These are phyloP conservation scores for Dysdera silvatica DNA, from an alignment of 1,140 invertebrate species.

Conservation along the genomic window DNA sequence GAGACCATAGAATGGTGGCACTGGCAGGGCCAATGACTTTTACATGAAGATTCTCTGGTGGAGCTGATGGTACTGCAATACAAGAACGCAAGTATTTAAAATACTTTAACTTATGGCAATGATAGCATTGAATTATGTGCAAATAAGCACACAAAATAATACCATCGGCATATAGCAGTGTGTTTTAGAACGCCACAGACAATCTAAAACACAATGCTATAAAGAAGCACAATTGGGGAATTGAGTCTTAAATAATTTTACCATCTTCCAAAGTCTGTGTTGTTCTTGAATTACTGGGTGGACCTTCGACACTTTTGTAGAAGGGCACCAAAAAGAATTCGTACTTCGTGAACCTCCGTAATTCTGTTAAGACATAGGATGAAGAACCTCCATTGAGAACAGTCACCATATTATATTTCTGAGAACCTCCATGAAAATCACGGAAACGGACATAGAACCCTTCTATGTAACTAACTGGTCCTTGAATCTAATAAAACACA, in stretches of 20 bases:
- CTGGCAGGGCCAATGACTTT: constrained; percentile 72
- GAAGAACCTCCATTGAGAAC: constrained; percentile 43
- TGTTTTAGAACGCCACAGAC: too few relatives aligned
- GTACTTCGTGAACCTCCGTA: constrained; percentile 75
- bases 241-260: constrained; percentile 30
- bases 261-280: constrained; percentile 48
- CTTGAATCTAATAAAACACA: constrained; percentile 36
- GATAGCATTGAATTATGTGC: not conserved
- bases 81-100: not conserved
- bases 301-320: constrained; percentile 71
- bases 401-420: constrained; percentile 56
- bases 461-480: constrained; percentile 54
- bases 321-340: constrained; percentile 83
- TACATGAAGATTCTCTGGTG: constrained; percentile 69
- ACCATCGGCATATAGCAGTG: not conserved
- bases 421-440: constrained; percentile 50
- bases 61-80: constrained; percentile 59
- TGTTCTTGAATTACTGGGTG: constrained; percentile 53
- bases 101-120: not conserved
- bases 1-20: constrained; percentile 68
- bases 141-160: not conserved
- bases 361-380: constrained; percentile 57
- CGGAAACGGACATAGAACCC: constrained; percentile 89
- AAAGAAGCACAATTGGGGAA: not conserved
- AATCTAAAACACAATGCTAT: not conserved